phyloP scores from a whole-genome alignment of 2,888 invertebrate genomes.

The Scaptomyza reducta region DNA sequence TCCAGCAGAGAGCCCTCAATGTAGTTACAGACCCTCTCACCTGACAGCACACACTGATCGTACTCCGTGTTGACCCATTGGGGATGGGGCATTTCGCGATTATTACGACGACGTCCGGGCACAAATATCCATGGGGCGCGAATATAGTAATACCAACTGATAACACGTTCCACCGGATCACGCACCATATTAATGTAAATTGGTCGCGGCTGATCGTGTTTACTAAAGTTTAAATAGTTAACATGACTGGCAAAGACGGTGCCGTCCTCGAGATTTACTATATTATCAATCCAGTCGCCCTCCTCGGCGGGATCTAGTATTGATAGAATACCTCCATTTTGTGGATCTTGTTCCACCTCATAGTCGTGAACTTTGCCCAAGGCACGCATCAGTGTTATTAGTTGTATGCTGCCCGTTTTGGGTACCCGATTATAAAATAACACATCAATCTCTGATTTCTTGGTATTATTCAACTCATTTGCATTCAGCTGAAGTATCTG shows the following conservation, averaged over 20 bases:
- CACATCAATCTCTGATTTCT: conserved; percentile 89
- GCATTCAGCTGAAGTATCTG: conserved; percentile 87
- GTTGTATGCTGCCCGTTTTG: conserved; percentile 81
- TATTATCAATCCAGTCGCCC: conserved; percentile 75
- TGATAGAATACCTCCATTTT: conserved; percentile 70
- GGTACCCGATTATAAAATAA: conserved; percentile 86
- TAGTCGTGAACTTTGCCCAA: conserved; percentile 76
- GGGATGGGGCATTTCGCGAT: conserved; percentile 88
- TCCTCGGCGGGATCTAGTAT: conserved; percentile 62
- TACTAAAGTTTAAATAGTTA: conserved; percentile 81
- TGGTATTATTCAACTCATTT: conserved; percentile 91
- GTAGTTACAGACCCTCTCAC: conserved; percentile 92
- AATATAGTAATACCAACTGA: conserved; percentile 96
- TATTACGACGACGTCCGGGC: conserved; percentile 89
- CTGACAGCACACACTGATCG: conserved; percentile 92
- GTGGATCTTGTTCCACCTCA: conserved; percentile 77
- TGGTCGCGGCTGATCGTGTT: conserved; percentile 90
- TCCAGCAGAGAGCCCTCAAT: conserved; percentile 92
- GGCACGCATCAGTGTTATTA: conserved; percentile 75
- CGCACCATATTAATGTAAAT: conserved; percentile 95
- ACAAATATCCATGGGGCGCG: conserved; percentile 96
- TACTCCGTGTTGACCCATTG: conserved; percentile 95
- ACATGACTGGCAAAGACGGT: conserved; percentile 79
- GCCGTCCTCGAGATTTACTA: conserved; percentile 74
- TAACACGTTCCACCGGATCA: conserved; percentile 94